Base-by-base conservation (phyloP, 2,797 vertebrate species). In the Pangasius macronema region DNA sequence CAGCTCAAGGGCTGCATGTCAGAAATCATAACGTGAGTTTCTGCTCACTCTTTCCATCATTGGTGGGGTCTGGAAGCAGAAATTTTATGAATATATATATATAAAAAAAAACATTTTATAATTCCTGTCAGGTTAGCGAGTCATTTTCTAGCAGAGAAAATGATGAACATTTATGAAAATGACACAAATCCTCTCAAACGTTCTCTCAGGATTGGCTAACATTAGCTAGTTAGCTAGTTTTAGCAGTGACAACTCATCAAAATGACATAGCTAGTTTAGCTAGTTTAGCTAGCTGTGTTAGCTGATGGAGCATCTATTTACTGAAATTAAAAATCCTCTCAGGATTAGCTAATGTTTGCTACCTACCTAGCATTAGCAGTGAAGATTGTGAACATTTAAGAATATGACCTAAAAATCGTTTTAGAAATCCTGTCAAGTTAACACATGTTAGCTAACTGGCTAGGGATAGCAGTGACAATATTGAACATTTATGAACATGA, bases 1-100 rank as follows among this genome's bases (percentile, higher is more conserved):
- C 10, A 49, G 63, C 70, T 83, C 46, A 72, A 86, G 57, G 79
- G 67, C 83, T 33, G 53, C 72, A 36, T n/a, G 79, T 86, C 42
- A 88, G 67, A 24, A 20, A 36, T 10, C 5, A 79, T 55, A 82
- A 82, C 7, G 18, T 9, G 22, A 63, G 57, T 39, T 84, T 49
- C 39, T 67, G 85, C 81, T 79, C 72, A 30, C 10, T 55, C 75
- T 59, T 3, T 68, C 22, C 33, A 59, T 88, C 86, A 73, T 3
- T 7, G 51, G 3, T 13, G 30, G 51, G 1, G 53, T 57, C 30
- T 57, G 18, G 10, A 5, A 39, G 24, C 4, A 16, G 3, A 57
- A 79, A 39, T 1, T 3, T 24, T 22, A 79, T 20, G 7, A 30
- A 76, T 51, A 51, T 16, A 20, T 16, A n/a, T n/a, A n/a, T n/a